These are phyloP conservation scores for Drosophila watanabei DNA, from an alignment of 1,140 invertebrate species.

Conservation along the genomic window DNA sequence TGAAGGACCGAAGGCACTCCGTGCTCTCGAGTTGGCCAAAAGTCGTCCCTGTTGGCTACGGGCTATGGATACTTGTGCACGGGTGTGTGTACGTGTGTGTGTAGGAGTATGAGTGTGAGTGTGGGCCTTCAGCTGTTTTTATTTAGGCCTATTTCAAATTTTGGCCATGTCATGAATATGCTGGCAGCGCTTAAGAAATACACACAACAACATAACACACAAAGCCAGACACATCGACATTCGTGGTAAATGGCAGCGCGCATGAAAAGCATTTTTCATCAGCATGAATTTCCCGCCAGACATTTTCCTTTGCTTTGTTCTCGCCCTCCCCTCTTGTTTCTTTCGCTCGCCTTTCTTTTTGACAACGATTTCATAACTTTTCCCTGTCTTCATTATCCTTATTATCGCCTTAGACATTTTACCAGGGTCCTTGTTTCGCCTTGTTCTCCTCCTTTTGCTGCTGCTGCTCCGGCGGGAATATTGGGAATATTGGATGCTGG, in stretches of 20 bases:
- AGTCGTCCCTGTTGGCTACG: constrained; percentile 8
- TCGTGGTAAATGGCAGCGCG: constrained; percentile 73
- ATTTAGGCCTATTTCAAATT: constrained; percentile 69
- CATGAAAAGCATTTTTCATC: constrained; percentile 83
- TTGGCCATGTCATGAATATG: constrained; percentile 78
- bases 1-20: constrained; percentile 24
- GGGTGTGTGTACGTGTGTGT: background rate
- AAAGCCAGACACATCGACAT: constrained; percentile 57
- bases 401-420: constrained; percentile 76
- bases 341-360: constrained; percentile 41
- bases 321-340: constrained; percentile 20
- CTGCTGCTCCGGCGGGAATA: constrained; percentile 13
- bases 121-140: constrained; percentile 53
- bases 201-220: constrained; percentile 32
- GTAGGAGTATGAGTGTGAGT: background rate
- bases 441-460: too few relatives aligned
- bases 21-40: constrained; percentile 18
- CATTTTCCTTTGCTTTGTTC: constrained; percentile 71
- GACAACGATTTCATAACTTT: constrained; percentile 73
- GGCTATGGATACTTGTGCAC: constrained; percentile 11
- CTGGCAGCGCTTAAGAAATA: constrained; percentile 47
- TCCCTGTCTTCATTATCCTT: constrained; percentile 81
- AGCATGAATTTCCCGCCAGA: constrained; percentile 77
- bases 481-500: constrained; percentile 35
- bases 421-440: constrained; percentile 20